phyloP scores from a whole-genome alignment of 2,797 vertebrate species.

The Dermochelys coriacea region DNA sequence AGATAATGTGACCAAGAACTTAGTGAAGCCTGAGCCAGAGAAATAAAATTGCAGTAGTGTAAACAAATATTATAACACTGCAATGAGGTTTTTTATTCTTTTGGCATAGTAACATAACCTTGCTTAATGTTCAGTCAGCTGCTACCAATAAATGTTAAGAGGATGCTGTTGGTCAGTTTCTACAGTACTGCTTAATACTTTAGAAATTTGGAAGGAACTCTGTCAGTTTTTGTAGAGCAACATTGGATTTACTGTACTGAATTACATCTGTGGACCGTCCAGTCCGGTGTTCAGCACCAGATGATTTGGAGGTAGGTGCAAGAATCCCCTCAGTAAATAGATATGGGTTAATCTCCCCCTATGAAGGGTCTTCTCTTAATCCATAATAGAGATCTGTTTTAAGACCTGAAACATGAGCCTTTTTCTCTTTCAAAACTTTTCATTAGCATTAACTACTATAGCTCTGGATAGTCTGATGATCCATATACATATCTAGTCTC shows the following conservation, averaged over 20 bases:
- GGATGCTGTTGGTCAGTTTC: not conserved
- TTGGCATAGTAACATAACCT: not conserved
- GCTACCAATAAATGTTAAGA: not conserved
- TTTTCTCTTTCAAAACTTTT: not conserved
- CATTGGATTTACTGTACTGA: accelerated
- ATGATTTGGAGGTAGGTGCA: not conserved
- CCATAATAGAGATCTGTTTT: not conserved
- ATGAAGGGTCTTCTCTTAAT: not conserved
- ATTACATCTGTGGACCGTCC: not conserved
- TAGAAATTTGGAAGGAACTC: not conserved
- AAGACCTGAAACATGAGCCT: not conserved
- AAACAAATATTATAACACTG: not conserved
- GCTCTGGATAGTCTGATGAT: not conserved
- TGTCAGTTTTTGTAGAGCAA: not conserved
- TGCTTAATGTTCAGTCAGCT: not conserved
- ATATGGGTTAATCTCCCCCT: not conserved
- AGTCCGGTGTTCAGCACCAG: not conserved
- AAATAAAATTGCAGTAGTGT: not conserved
- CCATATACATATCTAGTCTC: not conserved
- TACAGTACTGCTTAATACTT: not conserved
- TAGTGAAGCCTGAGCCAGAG: not conserved
- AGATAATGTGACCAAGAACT: not conserved
- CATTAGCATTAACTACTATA: not conserved
- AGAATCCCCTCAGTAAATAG: not conserved
- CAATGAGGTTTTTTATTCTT: not conserved